These are phyloP conservation scores for Aythya baeri DNA, from an alignment of 2,113 vertebrate genomes.

Conservation along the genomic window DNA sequence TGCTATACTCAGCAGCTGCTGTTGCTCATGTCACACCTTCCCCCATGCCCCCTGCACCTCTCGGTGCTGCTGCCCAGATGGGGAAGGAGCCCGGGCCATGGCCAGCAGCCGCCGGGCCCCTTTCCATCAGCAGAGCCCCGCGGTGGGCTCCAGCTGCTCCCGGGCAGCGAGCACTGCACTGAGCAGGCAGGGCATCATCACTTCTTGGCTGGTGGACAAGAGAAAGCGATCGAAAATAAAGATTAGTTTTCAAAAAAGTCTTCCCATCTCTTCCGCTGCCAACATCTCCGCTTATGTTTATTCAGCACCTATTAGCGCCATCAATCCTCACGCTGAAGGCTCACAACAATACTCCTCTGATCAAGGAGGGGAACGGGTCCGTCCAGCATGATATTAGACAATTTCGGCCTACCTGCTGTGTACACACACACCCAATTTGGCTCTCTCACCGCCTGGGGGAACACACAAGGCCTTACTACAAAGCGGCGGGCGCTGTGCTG, in stretches of 20 bases:
- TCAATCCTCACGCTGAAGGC: background rate
- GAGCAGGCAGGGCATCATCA: background rate
- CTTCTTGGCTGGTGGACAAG: background rate
- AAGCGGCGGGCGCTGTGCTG: background rate
- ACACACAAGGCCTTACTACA: background rate
- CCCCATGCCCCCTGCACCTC: background rate
- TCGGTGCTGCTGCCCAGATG: background rate
- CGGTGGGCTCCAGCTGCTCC: background rate
- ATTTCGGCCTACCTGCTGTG: no score
- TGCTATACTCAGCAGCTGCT: background rate
- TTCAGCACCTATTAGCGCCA: background rate
- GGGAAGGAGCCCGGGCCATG: background rate
- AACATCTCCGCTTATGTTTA: background rate
- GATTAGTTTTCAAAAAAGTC: background rate
- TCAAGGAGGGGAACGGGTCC: background rate
- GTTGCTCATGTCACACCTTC: accelerated
- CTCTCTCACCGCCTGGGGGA: background rate
- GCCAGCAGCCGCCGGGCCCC: background rate
- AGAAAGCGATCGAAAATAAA: background rate
- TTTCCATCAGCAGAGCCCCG: background rate
- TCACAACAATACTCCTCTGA: background rate
- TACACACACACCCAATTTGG: background rate
- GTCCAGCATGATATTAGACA: background rate
- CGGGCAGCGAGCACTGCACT: background rate
- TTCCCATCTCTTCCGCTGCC: background rate